These are phyloP conservation scores for Paralvinella palmiformis DNA, from an alignment of 1,140 invertebrate species.

Conservation along the genomic window DNA sequence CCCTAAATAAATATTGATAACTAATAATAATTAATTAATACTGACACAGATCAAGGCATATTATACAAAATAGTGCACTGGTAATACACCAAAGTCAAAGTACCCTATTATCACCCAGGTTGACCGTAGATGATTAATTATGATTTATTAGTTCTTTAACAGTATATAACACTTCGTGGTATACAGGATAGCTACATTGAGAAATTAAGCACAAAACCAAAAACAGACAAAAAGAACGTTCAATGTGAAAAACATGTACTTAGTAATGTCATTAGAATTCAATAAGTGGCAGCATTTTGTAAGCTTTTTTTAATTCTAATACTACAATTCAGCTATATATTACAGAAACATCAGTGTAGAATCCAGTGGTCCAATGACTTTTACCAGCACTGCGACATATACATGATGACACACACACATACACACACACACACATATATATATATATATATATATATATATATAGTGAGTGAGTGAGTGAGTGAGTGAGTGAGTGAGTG, in stretches of 20 bases:
- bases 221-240: neutral
- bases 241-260: neutral
- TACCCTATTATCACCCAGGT: neutral
- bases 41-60: neutral
- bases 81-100: constrained; percentile 1
- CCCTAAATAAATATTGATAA: constrained; percentile 1
- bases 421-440: neutral
- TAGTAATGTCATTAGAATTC: too few relatives aligned
- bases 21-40: constrained; percentile 10
- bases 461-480: neutral
- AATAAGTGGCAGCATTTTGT: too few relatives aligned
- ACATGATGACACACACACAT: too few relatives aligned
- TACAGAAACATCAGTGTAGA: too few relatives aligned
- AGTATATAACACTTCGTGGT: neutral
- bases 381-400: too few relatives aligned
- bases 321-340: too few relatives aligned
- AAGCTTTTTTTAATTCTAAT: too few relatives aligned
- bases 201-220: neutral
- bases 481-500: neutral
- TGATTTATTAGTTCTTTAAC: neutral
- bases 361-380: too few relatives aligned
- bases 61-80: constrained; percentile 2
- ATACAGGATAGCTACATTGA: neutral
- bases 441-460: neutral
- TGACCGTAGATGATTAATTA: neutral